phyloP scores from a whole-genome alignment of 2,113 vertebrate genomes.

The Parotia lawesii region DNA sequence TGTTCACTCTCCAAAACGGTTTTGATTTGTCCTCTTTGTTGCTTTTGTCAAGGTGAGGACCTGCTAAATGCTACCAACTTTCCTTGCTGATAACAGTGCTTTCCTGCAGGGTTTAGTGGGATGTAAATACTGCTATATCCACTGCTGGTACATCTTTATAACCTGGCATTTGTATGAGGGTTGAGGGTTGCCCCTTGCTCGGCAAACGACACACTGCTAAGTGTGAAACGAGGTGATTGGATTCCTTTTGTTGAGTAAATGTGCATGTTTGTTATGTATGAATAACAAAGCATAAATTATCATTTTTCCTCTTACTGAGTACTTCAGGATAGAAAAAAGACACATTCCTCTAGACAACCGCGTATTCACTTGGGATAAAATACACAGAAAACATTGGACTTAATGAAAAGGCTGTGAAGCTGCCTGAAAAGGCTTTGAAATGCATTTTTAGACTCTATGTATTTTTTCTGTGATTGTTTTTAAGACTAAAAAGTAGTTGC shows the following conservation, averaged over 20 bases:
- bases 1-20: not conserved
- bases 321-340: not conserved
- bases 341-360: accelerated
- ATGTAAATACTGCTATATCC: not conserved
- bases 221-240: not conserved
- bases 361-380: not conserved
- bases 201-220: not conserved
- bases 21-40: not conserved
- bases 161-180: not conserved
- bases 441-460: not conserved
- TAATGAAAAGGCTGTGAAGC: not conserved
- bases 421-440: not conserved
- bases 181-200: not conserved
- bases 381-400: not conserved
- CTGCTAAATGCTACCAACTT: not conserved
- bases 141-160: not conserved
- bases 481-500: not conserved
- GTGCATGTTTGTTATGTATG: not conserved
- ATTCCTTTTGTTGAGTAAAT: not conserved
- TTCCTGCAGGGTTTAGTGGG: not conserved
- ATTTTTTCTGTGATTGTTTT: not conserved
- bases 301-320: not conserved
- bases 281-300: not conserved
- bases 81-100: not conserved
- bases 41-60: not conserved